Evolutionary conservation across 2,113 vertebrate genomes (phyloP).

Genomic region (Dicerorhinus sumatrensis): DNA sequence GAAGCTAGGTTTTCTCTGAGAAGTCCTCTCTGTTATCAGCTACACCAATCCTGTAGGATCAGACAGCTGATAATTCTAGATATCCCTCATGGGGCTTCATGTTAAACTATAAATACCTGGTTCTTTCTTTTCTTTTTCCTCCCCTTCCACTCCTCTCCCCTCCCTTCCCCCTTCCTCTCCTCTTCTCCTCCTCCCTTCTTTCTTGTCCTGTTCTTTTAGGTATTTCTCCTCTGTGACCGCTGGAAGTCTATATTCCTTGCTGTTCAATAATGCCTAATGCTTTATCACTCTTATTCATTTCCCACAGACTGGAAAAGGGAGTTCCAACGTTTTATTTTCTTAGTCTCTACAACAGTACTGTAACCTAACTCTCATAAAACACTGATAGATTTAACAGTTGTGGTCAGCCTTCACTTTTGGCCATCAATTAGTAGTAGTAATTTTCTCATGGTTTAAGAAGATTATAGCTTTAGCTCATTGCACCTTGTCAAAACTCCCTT

Average conservation of each 20-base stretch:
- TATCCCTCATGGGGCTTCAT: neutral
- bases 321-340: neutral
- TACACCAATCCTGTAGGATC: neutral
- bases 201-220: neutral
- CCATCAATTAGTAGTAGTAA: constrained; percentile 39
- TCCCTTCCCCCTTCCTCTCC: neutral
- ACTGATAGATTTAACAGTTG: constrained; percentile 9
- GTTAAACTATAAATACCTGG: neutral
- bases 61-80: constrained; percentile 55
- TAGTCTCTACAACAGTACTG: constrained; percentile 20
- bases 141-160: neutral
- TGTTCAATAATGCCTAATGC: constrained; percentile 24
- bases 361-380: constrained; percentile 41
- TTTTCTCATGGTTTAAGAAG: constrained; percentile 42
- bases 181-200: neutral
- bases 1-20: constrained; percentile 42
- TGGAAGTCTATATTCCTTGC: constrained; percentile 43
- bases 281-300: constrained; percentile 51
- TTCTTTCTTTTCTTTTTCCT: constrained; percentile 26
- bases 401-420: constrained; percentile 59
- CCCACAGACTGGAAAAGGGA: constrained; percentile 2
- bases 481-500: constrained; percentile 7
- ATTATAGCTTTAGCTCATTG: constrained; percentile 24
- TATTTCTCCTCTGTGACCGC: neutral
- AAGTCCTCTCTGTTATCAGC: neutral